Base-by-base conservation (phyloP, 2,797 vertebrate genomes). In the Chelon labrosus region DNA sequence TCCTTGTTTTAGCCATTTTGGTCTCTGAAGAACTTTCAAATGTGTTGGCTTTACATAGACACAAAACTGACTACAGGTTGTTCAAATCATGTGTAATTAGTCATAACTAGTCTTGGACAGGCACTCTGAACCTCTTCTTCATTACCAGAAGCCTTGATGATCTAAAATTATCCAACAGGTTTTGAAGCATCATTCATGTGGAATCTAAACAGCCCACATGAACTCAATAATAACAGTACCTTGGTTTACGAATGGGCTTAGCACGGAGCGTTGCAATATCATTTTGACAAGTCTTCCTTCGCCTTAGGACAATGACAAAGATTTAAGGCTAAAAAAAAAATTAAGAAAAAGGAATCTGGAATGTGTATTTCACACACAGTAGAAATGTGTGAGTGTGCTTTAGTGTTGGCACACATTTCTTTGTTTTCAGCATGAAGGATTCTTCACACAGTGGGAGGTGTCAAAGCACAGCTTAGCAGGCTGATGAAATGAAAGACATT, bases 221-320 rank as follows among this genome's bases (percentile, higher is more conserved):
- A 70, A 38, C 38, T 54, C 38, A 51, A 35, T 39, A 53, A 16
- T 20, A 42, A 57, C 60, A 70, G 57, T 16, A 19, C 3, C 25
- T 13, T 0, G 50, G 38, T 37, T 55, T 35, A 65, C 10, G 49
- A 64, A 27, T 13, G 25, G 7, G 56, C 25, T 61, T 56, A 31
- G 13, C 42, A 17, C 14, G 5, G 42, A 7, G 9, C 8, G 52
- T 38, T 53, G 5, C 14, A 37, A 25, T 10, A 47, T 7, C 1
- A 52, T 12, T 14, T 11, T 13, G 12, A 27, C 13, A 25, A 59
- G 27, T 2, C 7, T 46, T 44, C 11, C 37, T 35, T 35, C 46
- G 42, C 13, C 39, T 13, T 0, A 42, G 38, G 17, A 62, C 20
- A 41, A 57, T 14, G 13, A 25, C n/a, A 19, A 17, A 27, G 49